These are phyloP conservation scores for Ephydatia muelleri DNA, from an alignment of 37 sponge, comb jelly and placozoan species.

Conservation along the genomic window DNA sequence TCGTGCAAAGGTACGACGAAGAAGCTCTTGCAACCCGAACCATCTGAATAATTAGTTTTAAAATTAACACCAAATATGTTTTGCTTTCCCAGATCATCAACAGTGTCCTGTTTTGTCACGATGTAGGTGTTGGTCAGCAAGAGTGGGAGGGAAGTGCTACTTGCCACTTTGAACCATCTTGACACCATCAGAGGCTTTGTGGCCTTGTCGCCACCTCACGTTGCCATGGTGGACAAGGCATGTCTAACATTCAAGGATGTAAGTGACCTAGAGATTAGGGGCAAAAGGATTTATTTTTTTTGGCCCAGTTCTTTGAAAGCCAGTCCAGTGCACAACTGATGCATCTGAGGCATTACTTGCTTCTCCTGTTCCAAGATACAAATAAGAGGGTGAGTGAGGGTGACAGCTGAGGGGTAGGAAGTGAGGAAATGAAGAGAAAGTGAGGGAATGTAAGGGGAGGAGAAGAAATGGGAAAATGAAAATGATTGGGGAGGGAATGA, in stretches of 20 bases:
- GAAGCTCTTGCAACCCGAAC: too few relatives aligned
- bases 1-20: too few relatives aligned
- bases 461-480: neutral
- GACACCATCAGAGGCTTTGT: constrained; percentile 54
- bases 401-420: neutral
- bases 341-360: constrained; percentile 64
- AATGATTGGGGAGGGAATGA: too few relatives aligned
- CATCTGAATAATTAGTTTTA: neutral
- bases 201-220: constrained; percentile 24
- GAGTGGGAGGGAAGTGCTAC: constrained; percentile 78
- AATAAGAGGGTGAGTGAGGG: constrained; percentile 80
- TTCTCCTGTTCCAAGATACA: constrained; percentile 86
- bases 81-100: neutral
- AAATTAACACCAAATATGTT: neutral
- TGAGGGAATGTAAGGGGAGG: neutral
- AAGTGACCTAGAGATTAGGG: too few relatives aligned
- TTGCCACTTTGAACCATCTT: constrained; percentile 88
- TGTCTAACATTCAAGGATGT: constrained; percentile 29
- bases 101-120: too few relatives aligned
- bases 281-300: neutral
- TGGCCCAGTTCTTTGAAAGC: constrained; percentile 37
- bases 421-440: too few relatives aligned
- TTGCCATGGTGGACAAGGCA: constrained; percentile 36
- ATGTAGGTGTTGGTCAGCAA: constrained; percentile 82
- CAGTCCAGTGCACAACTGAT: constrained; percentile 64